phyloP scores from a whole-genome alignment of 2,888 invertebrate species.

The Smittia sp. region DNA sequence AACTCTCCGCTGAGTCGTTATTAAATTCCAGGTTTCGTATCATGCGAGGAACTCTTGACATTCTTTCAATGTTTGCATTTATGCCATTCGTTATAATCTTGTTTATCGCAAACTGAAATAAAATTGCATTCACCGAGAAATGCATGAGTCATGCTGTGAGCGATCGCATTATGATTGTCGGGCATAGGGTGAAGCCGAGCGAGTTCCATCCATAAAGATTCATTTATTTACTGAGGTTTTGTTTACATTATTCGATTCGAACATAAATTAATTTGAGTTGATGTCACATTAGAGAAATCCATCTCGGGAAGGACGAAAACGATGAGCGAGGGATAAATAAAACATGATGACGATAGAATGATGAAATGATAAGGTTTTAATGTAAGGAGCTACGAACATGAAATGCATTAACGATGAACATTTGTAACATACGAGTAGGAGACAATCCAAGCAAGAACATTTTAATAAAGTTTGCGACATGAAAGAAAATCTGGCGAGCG shows the following conservation, averaged over 20 bases:
- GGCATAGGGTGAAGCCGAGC: not conserved
- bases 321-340: constrained; percentile 10
- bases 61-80: not conserved
- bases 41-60: not conserved
- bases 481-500: not conserved
- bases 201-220: constrained; percentile 12
- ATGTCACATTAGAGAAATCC: constrained; percentile 28
- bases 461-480: not conserved
- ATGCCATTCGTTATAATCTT: not conserved
- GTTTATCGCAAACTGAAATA: not conserved
- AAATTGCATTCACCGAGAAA: not conserved
- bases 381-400: constrained; percentile 3
- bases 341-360: constrained; percentile 19
- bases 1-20: not conserved
- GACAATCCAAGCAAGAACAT: not conserved
- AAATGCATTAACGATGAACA: constrained; percentile 15
- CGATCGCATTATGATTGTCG: not conserved
- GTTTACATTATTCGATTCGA: constrained; percentile 25
- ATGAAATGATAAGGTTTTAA: constrained; percentile 18
- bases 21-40: not conserved
- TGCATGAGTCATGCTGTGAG: constrained; percentile 22
- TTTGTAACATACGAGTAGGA: not conserved
- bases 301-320: not conserved
- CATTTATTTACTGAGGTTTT: constrained; percentile 35
- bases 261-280: constrained; percentile 27